Base-by-base conservation (phyloP, 2,797 vertebrate genomes). In the Bufotes viridis region DNA sequence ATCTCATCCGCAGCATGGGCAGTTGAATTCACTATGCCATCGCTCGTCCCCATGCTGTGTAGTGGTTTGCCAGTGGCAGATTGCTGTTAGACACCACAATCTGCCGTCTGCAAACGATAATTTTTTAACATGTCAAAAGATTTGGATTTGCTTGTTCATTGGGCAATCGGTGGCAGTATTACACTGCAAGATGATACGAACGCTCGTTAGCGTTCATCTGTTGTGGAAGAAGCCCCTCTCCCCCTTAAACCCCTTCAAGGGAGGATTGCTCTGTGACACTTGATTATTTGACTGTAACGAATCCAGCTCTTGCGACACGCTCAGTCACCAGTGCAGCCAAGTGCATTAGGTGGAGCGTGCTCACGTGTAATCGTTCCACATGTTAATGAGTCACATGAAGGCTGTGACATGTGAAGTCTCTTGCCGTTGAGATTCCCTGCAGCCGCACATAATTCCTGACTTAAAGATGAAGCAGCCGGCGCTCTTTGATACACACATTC, bases 381-480 rank as follows among this genome's bases (percentile, higher is more conserved):
- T 87, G 85, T 60, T 42, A 63, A 17, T 70, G 81, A 84, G 42
- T 83, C 86, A 67, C 22, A 74, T 74, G 17, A 51, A 82, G 57
- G 55, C 26, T 84, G 55, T 18, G n/a, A 65, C 86, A 65, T 2
- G 11, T 67, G 34, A 83, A 78, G 72, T 58, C 34, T 49, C 81
- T 69, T 18, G 18, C 58, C 13, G 3, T 75, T 34, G 86, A 60
- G 3, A 18, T 76, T 80, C 75, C 65, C 76, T 63, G 57, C n/a
- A 76, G 88, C 67, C 84, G 7, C 18, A n/a, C 65, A 86, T 86
- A 75, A 89, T 82, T 82, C 78, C 74, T 11, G 69, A 78, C 78
- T 81, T 67, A 89, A 67, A 82, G 88, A 88, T 85, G 87, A 88
- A 88, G 87, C 76, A 57, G 70, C 65, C 57, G 51, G 13, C n/a